phyloP scores from a whole-genome alignment of 2,113 vertebrate genomes.

The Etheostoma spectabile region DNA sequence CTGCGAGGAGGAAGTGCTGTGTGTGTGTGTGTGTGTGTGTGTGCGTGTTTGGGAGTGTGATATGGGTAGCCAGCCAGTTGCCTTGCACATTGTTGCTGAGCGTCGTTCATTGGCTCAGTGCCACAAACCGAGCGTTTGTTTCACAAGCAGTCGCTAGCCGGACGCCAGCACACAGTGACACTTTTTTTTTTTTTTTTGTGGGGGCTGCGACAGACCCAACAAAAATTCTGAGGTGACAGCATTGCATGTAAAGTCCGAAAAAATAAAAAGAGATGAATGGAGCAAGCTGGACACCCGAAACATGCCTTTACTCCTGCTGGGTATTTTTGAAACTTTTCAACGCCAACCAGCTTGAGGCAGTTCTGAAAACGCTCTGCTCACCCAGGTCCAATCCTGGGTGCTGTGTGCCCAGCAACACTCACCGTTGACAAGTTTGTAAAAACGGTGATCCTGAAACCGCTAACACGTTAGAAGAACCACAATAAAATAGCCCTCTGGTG shows the following conservation, averaged over 20 bases:
- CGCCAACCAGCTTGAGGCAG: background rate
- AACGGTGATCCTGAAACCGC: background rate
- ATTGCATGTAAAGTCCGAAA: constrained; percentile 13
- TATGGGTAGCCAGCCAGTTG: constrained; percentile 31
- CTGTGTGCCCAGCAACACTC: background rate
- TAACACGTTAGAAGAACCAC: background rate
- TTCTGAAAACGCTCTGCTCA: background rate
- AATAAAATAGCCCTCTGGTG: background rate
- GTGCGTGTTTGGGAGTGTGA: background rate
- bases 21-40: constrained; percentile 1
- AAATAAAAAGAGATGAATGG: background rate
- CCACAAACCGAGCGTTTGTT: constrained; percentile 38
- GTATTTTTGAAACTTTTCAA: background rate
- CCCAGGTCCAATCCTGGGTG: background rate
- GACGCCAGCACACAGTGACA: constrained; percentile 16
- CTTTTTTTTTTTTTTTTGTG: constrained; percentile 6
- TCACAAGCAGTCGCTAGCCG: constrained; percentile 26
- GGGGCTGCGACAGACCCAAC: constrained; percentile 27
- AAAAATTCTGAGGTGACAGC: constrained; percentile 21
- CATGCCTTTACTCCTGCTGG: background rate
- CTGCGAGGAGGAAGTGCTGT: constrained; percentile 48
- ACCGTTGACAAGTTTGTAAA: background rate
- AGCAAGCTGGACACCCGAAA: background rate
- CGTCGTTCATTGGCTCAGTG: constrained; percentile 22
- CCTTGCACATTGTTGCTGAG: constrained; percentile 21